Conservation (phyloP, 2,113 vertebrate species). For the Labeo catla region DNA sequence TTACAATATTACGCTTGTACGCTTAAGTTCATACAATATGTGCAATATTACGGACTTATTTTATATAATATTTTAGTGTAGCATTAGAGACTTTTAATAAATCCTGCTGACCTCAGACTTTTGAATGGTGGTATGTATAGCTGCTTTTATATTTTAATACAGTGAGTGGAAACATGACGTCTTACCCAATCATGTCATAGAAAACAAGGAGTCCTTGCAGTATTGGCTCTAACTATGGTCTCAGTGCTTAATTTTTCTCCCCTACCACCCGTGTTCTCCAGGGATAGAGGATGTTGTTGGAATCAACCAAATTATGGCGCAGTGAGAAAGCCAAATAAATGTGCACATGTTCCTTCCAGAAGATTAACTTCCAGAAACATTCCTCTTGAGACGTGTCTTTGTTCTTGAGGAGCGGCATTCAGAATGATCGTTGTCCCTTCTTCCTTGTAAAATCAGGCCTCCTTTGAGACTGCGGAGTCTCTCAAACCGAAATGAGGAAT, state of each 20-base stretch:
- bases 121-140: neutral
- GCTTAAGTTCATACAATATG: too few species aligned
- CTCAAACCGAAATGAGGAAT: conserved; percentile 12
- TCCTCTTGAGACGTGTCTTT: conserved; percentile 31
- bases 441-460: conserved; percentile 10
- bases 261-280: neutral
- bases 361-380: conserved; percentile 17
- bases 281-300: neutral
- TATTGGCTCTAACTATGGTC: neutral
- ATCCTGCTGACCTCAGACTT: neutral
- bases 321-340: neutral
- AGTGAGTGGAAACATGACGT: neutral
- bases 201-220: neutral
- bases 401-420: neutral
- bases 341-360: conserved; percentile 21
- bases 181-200: neutral
- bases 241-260: neutral
- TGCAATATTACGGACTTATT: too few species aligned
- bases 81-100: neutral
- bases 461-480: neutral
- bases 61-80: too few species aligned
- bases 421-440: conserved; percentile 34
- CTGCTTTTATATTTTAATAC: neutral
- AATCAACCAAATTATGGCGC: neutral
- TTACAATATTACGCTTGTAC: neutral